Evolutionary conservation across 2,888 invertebrate genomes (phyloP), one percentile per base, ranked within the genome.

Genomic region (Tupiocoris notatus): DNA sequence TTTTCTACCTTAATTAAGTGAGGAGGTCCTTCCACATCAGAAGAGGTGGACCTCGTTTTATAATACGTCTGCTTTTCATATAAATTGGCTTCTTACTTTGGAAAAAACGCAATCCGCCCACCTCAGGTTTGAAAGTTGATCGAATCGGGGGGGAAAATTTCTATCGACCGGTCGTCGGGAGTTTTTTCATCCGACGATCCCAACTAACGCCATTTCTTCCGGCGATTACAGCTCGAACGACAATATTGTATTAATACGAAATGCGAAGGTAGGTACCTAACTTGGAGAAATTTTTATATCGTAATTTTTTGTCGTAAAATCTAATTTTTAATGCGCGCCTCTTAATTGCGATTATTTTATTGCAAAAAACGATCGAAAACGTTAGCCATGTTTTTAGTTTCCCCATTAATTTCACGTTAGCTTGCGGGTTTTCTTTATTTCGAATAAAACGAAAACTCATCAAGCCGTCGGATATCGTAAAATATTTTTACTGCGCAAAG

Each of bases 1-100:
- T 65, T 39, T 65, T 65, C 65, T 12, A 57, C 67, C 67, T 67
- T 67, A 67, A 67, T 67, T 67, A 67, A 67, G 67, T 67, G 67
- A 56, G 67, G 3, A 39, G 57, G 21, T 22, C 57, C 54, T 67
- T 56, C 22, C 67, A 67, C 54, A 54, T 54, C 67, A 12, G 39
- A 12, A 39, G 39, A 39, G 39, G n/a, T n/a, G n/a, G 39, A 39
- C 39, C 39, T 39, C 39, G 39, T 39, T 39, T 39, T 39, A 39
- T 39, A 39, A 39, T 39, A 39, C 39, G 39, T 3, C 39, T 39
- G 39, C 39, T 39, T 39, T 39, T 39, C 39, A 39, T 39, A 39
- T 39, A 39, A 39, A 39, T 39, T 39, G 39, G 39, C 39, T 39
- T 39, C 39, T 12, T 39, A 39, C 39, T 39, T 39, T 39, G 39